These are phyloP conservation scores for Myoxocephalus aenaeus DNA, from an alignment of 2,797 vertebrate genomes.

Conservation along the genomic window DNA sequence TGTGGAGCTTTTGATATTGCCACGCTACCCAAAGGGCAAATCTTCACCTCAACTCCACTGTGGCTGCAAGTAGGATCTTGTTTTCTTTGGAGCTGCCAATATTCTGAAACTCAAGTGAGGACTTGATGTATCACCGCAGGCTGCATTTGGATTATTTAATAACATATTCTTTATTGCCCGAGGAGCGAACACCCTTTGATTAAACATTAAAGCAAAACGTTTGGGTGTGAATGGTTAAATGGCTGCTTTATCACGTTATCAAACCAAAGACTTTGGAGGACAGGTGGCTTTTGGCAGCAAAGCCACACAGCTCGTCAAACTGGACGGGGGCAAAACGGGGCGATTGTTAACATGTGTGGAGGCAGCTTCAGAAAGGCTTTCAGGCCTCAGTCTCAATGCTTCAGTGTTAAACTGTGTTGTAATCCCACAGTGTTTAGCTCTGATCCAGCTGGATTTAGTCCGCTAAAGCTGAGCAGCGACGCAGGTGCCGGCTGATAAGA, in stretches of 20 bases:
- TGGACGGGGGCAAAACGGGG: constrained; percentile 42
- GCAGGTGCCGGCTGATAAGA: constrained; percentile 73
- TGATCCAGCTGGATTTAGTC: constrained; percentile 70
- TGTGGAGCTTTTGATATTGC: constrained; percentile 64
- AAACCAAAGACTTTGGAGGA: constrained; percentile 44
- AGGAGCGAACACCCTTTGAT: constrained; percentile 39
- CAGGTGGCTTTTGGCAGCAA: constrained; percentile 54
- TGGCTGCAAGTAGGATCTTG: constrained; percentile 58
- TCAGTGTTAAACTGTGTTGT: constrained; percentile 63
- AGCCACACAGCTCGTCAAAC: constrained; percentile 48
- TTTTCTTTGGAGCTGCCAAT: constrained; percentile 41
- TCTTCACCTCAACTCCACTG: constrained; percentile 22
- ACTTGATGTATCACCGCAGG: constrained; percentile 35
- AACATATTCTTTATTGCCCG: constrained; percentile 22
- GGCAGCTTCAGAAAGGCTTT: constrained; percentile 43
- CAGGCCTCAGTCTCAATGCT: constrained; percentile 39
- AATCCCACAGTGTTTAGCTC: constrained; percentile 68
- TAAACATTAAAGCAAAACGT: constrained; percentile 11
- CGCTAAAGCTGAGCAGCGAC: constrained; percentile 48
- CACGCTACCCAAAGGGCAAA: constrained; percentile 59
- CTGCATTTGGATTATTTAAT: constrained; percentile 40
- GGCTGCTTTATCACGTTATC: constrained; percentile 39
- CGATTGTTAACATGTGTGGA: constrained; percentile 53
- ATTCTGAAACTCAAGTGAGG: constrained; percentile 17
- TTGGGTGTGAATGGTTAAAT: constrained; percentile 30